phyloP scores from a whole-genome alignment of 2,888 invertebrate genomes.

The Trypoxylon attenuatum region DNA sequence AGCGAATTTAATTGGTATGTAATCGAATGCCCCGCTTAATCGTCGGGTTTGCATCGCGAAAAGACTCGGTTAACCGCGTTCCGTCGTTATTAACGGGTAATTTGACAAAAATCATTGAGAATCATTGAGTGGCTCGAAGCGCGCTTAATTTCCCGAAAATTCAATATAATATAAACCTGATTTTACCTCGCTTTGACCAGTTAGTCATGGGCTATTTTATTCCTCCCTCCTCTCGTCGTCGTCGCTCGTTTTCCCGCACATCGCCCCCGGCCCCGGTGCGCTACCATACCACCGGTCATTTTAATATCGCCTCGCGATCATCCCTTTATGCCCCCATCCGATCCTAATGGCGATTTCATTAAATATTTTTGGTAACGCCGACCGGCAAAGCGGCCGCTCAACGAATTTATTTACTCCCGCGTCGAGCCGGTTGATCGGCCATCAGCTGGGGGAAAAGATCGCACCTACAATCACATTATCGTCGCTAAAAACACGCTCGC shows the following conservation, averaged over 20 bases:
- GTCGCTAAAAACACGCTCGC: not conserved
- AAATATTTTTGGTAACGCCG: conserved; percentile 19
- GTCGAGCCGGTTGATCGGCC: not conserved
- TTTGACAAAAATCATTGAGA: conserved; percentile 44
- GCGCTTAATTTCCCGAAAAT: conserved; percentile 45
- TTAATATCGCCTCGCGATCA: conserved; percentile 15
- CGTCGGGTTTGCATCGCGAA: conserved; percentile 18
- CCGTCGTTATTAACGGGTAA: conserved; percentile 47
- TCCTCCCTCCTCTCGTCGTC: not conserved
- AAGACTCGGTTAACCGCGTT: conserved; percentile 45
- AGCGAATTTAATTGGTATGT: conserved; percentile 33
- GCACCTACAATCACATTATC: not conserved
- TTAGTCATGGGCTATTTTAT: conserved; percentile 36
- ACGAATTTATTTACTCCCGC: not conserved
- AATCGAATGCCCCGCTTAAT: conserved; percentile 39
- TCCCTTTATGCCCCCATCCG: not conserved
- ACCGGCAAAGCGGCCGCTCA: not conserved
- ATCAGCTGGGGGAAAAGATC: not conserved
- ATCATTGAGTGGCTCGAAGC: conserved; percentile 12
- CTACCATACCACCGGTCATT: too few relatives aligned
- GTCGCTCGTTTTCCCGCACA: not conserved
- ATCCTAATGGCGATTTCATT: conserved; percentile 19
- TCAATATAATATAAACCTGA: conserved; percentile 41
- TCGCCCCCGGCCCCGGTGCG: not conserved
- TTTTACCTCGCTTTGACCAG: conserved; percentile 48